Conservation (phyloP, 2,113 vertebrate species). For the Coptodon bakossiorum region DNA sequence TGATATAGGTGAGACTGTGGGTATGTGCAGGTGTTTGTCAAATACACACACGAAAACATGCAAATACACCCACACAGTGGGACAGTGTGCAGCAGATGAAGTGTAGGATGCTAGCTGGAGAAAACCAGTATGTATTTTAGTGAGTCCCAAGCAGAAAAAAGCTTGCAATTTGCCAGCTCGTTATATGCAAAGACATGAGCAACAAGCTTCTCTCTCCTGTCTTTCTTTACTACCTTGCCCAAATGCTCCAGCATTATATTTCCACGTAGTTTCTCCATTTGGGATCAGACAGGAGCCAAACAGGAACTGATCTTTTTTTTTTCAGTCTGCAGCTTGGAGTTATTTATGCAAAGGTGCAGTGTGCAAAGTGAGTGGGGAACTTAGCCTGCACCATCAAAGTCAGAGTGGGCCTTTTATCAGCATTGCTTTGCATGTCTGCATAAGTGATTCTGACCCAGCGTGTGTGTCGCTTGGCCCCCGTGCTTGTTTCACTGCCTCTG, state of each 20-base stretch:
- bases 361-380: neutral
- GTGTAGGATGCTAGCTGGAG: neutral
- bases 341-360: constrained; percentile 22
- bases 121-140: neutral
- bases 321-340: neutral
- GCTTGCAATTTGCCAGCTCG: neutral
- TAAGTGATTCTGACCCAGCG: neutral
- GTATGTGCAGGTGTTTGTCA: constrained; percentile 22
- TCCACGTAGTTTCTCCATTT: neutral
- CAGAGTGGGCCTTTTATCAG: neutral
- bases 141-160: neutral
- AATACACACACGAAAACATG: neutral
- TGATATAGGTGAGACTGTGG: neutral
- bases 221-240: neutral
- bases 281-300: constrained; percentile 10
- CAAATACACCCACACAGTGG: neutral
- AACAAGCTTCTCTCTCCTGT: neutral
- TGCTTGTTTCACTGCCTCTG: neutral
- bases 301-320: neutral
- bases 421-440: constrained; percentile 15
- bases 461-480: neutral
- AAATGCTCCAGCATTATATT: neutral
- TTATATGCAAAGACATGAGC: neutral
- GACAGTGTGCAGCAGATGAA: neutral
- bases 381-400: neutral